These are phyloP conservation scores for Venturia canescens DNA, from an alignment of 1,140 invertebrate genomes.

Conservation along the genomic window DNA sequence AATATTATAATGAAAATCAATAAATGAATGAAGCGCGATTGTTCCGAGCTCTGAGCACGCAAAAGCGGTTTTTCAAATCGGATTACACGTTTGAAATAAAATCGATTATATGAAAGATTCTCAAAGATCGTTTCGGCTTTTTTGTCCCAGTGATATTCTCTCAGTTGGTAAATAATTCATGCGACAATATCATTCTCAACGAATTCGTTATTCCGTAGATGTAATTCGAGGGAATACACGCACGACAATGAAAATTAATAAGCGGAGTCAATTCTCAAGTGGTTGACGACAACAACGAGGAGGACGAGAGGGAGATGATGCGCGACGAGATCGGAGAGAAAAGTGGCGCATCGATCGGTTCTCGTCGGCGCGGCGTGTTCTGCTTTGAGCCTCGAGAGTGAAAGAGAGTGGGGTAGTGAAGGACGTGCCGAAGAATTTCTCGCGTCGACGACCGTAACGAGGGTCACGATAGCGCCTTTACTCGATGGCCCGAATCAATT, in stretches of 20 bases:
- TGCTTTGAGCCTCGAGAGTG: background rate
- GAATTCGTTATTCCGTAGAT: background rate
- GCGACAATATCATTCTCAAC: conserved; percentile 18
- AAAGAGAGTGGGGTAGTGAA: conserved; percentile 5
- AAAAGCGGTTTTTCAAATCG: too few species aligned
- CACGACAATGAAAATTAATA: conserved; percentile 43
- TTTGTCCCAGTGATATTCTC: background rate
- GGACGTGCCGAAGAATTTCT: conserved; percentile 45
- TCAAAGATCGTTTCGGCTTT: background rate
- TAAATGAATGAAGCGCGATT: too few species aligned
- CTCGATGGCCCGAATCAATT: conserved; percentile 61
- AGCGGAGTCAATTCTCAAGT: conserved; percentile 32
- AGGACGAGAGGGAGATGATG: conserved; percentile 5
- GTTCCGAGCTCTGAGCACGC: too few species aligned
- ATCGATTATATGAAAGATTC: background rate
- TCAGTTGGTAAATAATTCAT: background rate
- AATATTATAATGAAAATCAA: background rate
- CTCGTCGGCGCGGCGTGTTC: conserved; percentile 20
- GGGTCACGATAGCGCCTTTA: conserved; percentile 50
- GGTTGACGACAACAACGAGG: background rate
- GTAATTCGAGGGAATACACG: conserved; percentile 34
- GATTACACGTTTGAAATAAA: too few species aligned
- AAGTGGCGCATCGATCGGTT: conserved; percentile 37
- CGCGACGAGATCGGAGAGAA: conserved; percentile 27
- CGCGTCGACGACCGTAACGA: conserved; percentile 47